Base-by-base conservation (phyloP, 1,140 invertebrate species). In the Pissodes strobi region DNA sequence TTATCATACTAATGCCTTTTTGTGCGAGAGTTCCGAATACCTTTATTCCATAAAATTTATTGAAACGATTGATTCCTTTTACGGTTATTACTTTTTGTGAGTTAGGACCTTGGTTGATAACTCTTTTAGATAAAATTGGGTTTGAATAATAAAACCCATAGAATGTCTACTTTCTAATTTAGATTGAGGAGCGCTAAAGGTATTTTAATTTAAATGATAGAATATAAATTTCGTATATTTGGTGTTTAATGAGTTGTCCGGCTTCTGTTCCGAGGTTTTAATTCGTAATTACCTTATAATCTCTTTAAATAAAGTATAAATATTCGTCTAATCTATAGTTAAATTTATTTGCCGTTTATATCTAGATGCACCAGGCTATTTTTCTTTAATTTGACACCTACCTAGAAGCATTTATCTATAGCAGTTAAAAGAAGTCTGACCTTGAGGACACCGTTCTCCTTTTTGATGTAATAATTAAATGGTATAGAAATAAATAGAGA, bases 1-100 rank as follows among this genome's bases (percentile, higher is more conserved):
- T 59, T 59, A 59, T 45, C 57, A 49, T 59, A 59, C 46, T 59
- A 59, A 59, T 59, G 57, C 43, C 57, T 46, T 59, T 57, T 59
- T 59, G 22, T 57, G 25, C 39, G 55, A 57, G 38, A 43, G 19
- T 38, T 30, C 18, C 51, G 51, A 21, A 53, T 53, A 34, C 51
- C 18, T 53, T 53, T 30, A 53, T 53, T 21, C 51, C 51, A 53
- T 38, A 38, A 53, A 53, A 53, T 53, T 53, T 53, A 53, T 53
- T 53, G 34, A 37, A 53, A 53, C 51, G 51, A 53, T 53, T 53
- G 51, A 53, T 53, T 38, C 25, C 38, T 53, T 53, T 53, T 38
- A 38, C 46, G 23, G 25, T 49, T 49, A 49, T 53, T 53, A 53
- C 51, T 21, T 12, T 3, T 18, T 18, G 41, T 53, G 27, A 53